Conservation (phyloP, 2,888 invertebrate species). For the Sphecodes monilicornis region DNA sequence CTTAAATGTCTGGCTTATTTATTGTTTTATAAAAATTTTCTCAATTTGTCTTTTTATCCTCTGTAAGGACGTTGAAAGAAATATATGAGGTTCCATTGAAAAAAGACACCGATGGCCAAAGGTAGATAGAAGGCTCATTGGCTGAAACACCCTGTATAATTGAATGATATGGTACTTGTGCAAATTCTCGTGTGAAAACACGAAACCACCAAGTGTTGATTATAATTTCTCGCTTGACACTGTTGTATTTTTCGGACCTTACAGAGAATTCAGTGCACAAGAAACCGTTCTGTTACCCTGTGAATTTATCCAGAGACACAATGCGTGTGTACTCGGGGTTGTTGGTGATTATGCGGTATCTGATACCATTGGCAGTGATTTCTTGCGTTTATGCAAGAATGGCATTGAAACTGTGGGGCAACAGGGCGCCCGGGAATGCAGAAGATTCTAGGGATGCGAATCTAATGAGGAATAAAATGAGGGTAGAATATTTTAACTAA, state of each 20-base stretch:
- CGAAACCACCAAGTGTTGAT: too few species aligned
- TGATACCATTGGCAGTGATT: conserved; percentile 93
- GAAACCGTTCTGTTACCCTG: conserved; percentile 87
- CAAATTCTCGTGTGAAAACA: too few species aligned
- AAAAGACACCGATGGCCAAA: too few species aligned
- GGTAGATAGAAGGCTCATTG: too few species aligned
- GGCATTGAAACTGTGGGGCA: conserved; percentile 92
- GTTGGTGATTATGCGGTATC: conserved; percentile 88
- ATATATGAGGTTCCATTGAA: too few species aligned
- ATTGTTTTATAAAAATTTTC: too few species aligned
- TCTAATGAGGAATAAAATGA: conserved; percentile 92
- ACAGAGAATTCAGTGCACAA: conserved; percentile 74
- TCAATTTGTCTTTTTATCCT: too few species aligned
- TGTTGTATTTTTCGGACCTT: background rate
- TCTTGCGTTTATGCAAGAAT: conserved; percentile 93
- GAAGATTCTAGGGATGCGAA: conserved; percentile 92
- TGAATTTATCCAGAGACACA: conserved; percentile 86
- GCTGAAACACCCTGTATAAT: too few species aligned
- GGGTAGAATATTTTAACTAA: conserved; percentile 85
- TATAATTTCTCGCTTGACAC: background rate
- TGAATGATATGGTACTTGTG: too few species aligned
- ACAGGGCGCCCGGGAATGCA: conserved; percentile 91
- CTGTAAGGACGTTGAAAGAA: too few species aligned
- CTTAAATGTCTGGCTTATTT: too few species aligned
- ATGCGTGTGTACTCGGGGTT: conserved; percentile 87